phyloP scores from a whole-genome alignment of 2,888 invertebrate genomes.

The Xylota sylvarum region DNA sequence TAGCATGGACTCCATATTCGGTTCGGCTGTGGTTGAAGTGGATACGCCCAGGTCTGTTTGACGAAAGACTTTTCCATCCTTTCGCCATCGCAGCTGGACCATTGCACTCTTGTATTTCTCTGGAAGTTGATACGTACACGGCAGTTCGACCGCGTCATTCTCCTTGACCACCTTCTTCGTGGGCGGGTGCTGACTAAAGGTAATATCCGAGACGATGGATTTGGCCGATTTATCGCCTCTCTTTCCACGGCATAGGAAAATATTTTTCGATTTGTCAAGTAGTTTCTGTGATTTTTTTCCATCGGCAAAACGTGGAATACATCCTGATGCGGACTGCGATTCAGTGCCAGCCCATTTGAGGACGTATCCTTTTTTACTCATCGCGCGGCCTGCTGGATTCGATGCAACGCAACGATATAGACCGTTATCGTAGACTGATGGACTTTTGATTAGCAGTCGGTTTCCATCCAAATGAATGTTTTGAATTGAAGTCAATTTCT shows the following conservation, averaged over 20 bases:
- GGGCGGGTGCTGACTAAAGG: constrained; percentile 85
- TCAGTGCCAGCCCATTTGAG: constrained; percentile 78
- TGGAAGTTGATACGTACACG: constrained; percentile 87
- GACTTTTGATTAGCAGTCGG: constrained; percentile 82
- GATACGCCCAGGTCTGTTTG: constrained; percentile 80
- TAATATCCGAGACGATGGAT: constrained; percentile 55
- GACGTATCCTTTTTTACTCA: constrained; percentile 82
- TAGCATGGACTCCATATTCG: constrained; percentile 81
- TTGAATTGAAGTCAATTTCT: constrained; percentile 86
- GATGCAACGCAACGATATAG: constrained; percentile 90
- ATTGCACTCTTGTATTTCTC: constrained; percentile 79
- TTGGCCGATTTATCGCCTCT: constrained; percentile 80
- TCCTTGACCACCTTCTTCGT: constrained; percentile 87
- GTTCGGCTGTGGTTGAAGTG: constrained; percentile 78
- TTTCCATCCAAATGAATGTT: constrained; percentile 86
- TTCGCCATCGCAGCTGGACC: constrained; percentile 87
- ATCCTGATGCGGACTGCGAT: constrained; percentile 78
- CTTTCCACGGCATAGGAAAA: constrained; percentile 83
- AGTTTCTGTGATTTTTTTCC: constrained; percentile 81
- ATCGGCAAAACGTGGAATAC: constrained; percentile 80
- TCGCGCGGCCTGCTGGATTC: constrained; percentile 88
- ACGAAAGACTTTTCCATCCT: constrained; percentile 87
- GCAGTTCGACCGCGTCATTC: constrained; percentile 87
- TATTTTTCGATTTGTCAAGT: constrained; percentile 79
- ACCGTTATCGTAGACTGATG: constrained; percentile 87